Evolutionary conservation across 2,113 vertebrate species (phyloP).

Genomic region (Siniperca chuatsi): DNA sequence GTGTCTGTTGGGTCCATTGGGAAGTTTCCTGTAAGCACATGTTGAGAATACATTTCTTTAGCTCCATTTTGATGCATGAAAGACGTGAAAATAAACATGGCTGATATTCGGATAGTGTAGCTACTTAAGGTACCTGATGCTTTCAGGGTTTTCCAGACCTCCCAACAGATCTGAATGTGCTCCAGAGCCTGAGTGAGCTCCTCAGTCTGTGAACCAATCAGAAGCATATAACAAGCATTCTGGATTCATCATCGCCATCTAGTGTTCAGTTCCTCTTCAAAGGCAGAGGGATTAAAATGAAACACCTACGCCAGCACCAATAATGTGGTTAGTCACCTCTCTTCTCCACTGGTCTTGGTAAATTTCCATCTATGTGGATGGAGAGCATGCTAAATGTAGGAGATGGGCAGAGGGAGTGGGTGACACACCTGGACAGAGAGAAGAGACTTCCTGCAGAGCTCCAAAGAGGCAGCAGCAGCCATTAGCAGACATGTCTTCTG

Average conservation of each 20-base stretch:
- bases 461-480: slow-evolving; percentile 88
- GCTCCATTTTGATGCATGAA: background rate
- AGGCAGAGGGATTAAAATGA: slow-evolving; percentile 46
- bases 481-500: slow-evolving; percentile 94
- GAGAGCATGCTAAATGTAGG: slow-evolving; percentile 61
- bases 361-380: slow-evolving; percentile 68
- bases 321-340: slow-evolving; percentile 71
- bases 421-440: slow-evolving; percentile 81
- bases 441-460: slow-evolving; percentile 84
- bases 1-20: slow-evolving; percentile 87
- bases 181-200: slow-evolving; percentile 87
- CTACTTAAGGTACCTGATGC: slow-evolving; percentile 83
- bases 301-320: slow-evolving; percentile 56
- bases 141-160: slow-evolving; percentile 89
- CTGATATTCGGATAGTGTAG: background rate
- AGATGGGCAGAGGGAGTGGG: slow-evolving; percentile 50
- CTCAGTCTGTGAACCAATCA: slow-evolving; percentile 76
- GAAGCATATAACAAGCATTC: slow-evolving; percentile 25
- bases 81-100: background rate
- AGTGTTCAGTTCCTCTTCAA: slow-evolving; percentile 60
- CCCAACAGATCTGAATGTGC: slow-evolving; percentile 87
- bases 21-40: slow-evolving; percentile 82
- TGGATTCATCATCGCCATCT: slow-evolving; percentile 73
- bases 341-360: slow-evolving; percentile 61
- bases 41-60: background rate